Conservation (phyloP, 1,140 invertebrate species). For the Zaprionus gabonicus region DNA sequence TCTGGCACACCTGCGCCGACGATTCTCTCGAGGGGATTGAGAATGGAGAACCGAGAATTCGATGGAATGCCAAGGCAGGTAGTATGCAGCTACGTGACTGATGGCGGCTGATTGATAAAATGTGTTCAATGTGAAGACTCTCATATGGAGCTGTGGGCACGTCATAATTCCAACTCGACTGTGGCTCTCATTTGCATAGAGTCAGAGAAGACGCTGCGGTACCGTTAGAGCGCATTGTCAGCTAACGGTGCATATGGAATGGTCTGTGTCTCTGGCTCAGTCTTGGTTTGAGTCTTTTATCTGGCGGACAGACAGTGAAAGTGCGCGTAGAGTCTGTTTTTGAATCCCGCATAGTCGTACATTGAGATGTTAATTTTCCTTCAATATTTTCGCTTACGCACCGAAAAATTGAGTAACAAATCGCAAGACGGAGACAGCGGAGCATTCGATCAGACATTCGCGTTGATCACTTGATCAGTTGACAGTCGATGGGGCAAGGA, state of each 20-base stretch:
- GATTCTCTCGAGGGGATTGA: not conserved
- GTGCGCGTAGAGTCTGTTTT: slow-evolving; percentile 39
- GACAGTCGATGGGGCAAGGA: slow-evolving; percentile 30
- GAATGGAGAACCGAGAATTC: not conserved
- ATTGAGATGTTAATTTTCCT: slow-evolving; percentile 71
- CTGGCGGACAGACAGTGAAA: slow-evolving; percentile 55
- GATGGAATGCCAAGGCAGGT: slow-evolving; percentile 48
- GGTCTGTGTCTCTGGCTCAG: slow-evolving; percentile 3
- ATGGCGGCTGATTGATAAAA: slow-evolving; percentile 66
- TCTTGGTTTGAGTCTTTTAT: slow-evolving; percentile 1
- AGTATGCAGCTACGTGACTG: slow-evolving; percentile 61
- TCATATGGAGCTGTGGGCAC: slow-evolving; percentile 35
- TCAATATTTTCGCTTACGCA: slow-evolving; percentile 51
- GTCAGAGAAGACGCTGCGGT: slow-evolving; percentile 4
- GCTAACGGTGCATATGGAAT: slow-evolving; percentile 35
- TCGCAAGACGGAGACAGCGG: slow-evolving; percentile 13
- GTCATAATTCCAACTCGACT: slow-evolving; percentile 53
- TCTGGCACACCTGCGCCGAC: slow-evolving; percentile 33
- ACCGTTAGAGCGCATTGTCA: slow-evolving; percentile 54
- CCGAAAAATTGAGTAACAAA: slow-evolving; percentile 58
- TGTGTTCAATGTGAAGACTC: not conserved
- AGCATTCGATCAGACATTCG: slow-evolving; percentile 16
- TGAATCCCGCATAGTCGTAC: slow-evolving; percentile 31
- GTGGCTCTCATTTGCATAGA: slow-evolving; percentile 39
- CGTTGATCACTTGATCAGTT: slow-evolving; percentile 23